Conservation (phyloP, 2,113 vertebrate genomes). For the Hippopotamus amphibius region DNA sequence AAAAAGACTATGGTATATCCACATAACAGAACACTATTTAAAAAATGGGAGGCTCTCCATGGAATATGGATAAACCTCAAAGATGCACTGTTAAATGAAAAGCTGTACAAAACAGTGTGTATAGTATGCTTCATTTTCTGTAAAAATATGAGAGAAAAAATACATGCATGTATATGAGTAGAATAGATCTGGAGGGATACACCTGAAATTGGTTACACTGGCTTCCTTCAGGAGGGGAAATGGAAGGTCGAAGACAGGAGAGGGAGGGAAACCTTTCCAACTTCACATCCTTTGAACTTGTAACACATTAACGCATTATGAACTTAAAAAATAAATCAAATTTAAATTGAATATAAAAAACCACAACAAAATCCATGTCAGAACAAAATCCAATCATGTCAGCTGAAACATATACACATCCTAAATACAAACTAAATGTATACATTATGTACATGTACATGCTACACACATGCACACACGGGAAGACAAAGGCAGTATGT, state of each 20-base stretch:
- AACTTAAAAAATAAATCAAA: slow-evolving; percentile 13
- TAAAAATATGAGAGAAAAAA: slow-evolving; percentile 9
- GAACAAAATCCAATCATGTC: not conserved
- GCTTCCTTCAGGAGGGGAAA: not conserved
- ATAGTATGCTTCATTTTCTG: not conserved
- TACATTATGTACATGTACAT: not conserved
- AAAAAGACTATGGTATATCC: not conserved
- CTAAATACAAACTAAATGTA: not conserved
- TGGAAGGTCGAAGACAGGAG: not conserved
- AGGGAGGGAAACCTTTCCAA: not conserved
- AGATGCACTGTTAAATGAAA: not conserved
- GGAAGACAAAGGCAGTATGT: not conserved
- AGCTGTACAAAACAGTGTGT: not conserved
- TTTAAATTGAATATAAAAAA: slow-evolving; percentile 13
- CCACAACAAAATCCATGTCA: not conserved
- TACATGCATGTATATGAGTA: not conserved
- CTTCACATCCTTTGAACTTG: not conserved
- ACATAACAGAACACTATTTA: not conserved
- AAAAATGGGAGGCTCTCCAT: not conserved
- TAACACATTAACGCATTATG: not conserved
- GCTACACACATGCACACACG: not conserved
- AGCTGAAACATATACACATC: not conserved
- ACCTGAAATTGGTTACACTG: not conserved
- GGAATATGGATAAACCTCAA: not conserved
- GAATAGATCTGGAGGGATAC: not conserved